Evolutionary conservation across 2,797 vertebrate species (phyloP), one percentile per base, ranked within the genome.

Genomic region (Sebastes hubbsi): DNA sequence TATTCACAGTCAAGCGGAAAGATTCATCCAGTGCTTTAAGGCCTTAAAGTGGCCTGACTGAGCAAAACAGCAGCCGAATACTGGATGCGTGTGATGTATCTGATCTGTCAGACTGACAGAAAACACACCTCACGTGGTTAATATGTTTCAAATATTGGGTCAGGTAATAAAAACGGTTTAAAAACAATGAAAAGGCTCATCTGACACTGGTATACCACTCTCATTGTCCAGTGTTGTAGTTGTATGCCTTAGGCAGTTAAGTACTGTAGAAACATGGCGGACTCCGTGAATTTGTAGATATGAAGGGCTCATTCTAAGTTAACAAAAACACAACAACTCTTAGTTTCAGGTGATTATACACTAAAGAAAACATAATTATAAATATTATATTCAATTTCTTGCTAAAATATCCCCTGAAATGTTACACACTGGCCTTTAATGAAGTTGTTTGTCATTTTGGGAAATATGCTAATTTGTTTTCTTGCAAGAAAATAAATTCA

Each of bases 1-100:
- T n/a, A 54, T 61, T 84, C 76, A 76, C 55, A 67, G 55, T 80
- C 49, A 80, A 25, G 55, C 3, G 29, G 63, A 67, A 68, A 36
- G 10, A 36, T 49, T 61, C 16, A 22, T 61, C 29, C 68, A 54
- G 59, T 55, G 20, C 27, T 46, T 52, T 36, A 9, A 61, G 34
- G n/a, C 29, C 27, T 55, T 56, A 38, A n/a, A n/a, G 1, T 1
- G 63, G 27, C 11, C 7, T 4, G 52, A 24, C 32, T 20, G 62
- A 61, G 54, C 27, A 11, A 46, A 64, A 66, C 29, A 59, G 49
- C 55, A 42, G 38, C 18, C 20, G 29, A 55, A 59, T n/a, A 10
- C 46, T 65, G 61, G 7, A 10, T 42, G 2, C 25, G 27, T 27
- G 2, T 27, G 49, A 74, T 2, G n/a, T 9, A 49, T 49, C 52